Evolutionary conservation across 2,888 invertebrate genomes (phyloP).

Genomic region (Harpagoxenus sublaevis): DNA sequence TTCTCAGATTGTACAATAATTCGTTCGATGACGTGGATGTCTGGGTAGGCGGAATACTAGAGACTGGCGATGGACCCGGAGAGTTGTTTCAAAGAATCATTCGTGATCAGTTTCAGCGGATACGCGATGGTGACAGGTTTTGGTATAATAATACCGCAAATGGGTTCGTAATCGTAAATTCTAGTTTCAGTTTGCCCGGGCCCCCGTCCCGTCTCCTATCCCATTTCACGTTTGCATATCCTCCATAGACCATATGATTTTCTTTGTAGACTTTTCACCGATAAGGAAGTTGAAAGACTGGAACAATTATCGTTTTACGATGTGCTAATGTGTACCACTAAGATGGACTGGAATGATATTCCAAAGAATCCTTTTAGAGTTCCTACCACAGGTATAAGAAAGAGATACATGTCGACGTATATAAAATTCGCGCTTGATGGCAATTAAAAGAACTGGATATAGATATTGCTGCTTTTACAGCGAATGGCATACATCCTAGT

Average conservation of each 20-base stretch:
- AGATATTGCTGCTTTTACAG: constrained; percentile 27
- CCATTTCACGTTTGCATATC: background rate
- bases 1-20: constrained; percentile 83
- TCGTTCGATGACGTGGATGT: constrained; percentile 87
- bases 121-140: constrained; percentile 88
- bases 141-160: constrained; percentile 88
- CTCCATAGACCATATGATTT: background rate
- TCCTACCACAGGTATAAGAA: constrained; percentile 74
- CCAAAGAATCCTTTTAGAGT: constrained; percentile 87
- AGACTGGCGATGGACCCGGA: constrained; percentile 87
- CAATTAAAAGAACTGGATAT: background rate
- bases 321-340: constrained; percentile 87
- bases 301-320: constrained; percentile 86
- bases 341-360: constrained; percentile 86
- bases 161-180: constrained; percentile 77
- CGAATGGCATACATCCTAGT: constrained; percentile 50
- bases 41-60: constrained; percentile 88
- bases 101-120: constrained; percentile 87
- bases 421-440: background rate
- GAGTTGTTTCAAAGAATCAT: constrained; percentile 87
- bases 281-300: constrained; percentile 85
- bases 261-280: constrained; percentile 86
- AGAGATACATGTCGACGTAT: background rate
- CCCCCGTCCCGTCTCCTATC: background rate
- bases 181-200: background rate